Conservation (phyloP, 2,113 vertebrate species). For the Prunella fulvescens region DNA sequence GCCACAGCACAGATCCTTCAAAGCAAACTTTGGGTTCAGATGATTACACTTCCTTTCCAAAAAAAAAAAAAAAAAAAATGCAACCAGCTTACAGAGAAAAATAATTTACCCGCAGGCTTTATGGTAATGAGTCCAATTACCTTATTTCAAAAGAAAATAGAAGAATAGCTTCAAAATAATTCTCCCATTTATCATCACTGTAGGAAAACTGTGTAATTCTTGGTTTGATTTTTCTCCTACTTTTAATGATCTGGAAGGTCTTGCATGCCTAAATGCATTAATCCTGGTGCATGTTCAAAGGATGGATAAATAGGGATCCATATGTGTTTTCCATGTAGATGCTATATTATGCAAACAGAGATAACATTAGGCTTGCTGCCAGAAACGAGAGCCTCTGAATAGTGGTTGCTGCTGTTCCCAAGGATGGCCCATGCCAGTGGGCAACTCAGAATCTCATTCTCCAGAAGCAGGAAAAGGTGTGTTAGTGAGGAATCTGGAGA, state of each 20-base stretch:
- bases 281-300: neutral
- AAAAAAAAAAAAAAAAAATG: neutral
- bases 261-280: neutral
- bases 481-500: neutral
- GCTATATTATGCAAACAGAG: neutral
- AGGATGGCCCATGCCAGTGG: neutral
- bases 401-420: neutral
- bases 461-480: neutral
- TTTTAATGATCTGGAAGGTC: neutral
- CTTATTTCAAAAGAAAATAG: conserved; percentile 40
- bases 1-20: neutral
- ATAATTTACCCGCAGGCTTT: conserved; percentile 12
- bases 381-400: neutral
- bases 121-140: conserved; percentile 53
- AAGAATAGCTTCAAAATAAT: conserved; percentile 37
- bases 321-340: conserved; percentile 12
- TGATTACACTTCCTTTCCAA: neutral
- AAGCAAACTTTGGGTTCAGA: neutral
- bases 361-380: neutral
- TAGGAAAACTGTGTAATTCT: neutral
- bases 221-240: neutral
- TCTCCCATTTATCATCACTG: neutral
- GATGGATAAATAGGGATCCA: neutral
- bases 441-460: neutral
- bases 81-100: neutral